A percentile compares a stretch with the other conserved stretches of the same genome.
Evolutionary conservation across 2,113 vertebrate species (phyloP).

Genomic region (Ameiurus melas): DNA sequence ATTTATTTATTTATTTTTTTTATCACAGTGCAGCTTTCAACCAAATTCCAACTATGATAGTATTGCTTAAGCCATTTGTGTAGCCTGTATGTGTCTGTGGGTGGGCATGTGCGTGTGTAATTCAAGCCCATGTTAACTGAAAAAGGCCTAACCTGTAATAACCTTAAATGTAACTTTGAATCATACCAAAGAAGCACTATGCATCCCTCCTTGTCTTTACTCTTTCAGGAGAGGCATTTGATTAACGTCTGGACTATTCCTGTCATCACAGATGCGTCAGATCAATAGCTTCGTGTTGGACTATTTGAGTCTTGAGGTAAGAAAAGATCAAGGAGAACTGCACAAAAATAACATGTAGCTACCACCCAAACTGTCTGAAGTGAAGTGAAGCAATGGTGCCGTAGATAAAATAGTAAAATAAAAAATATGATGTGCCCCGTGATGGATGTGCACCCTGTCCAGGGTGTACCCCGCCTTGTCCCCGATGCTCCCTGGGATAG

Average conservation of each 20-base stretch:
- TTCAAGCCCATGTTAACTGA: not conserved
- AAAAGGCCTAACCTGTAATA: not conserved
- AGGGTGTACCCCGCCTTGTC: too few relatives aligned
- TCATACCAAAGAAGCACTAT: not conserved
- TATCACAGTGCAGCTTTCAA: not conserved
- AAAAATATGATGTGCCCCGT: too few relatives aligned
- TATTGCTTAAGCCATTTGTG: not conserved
- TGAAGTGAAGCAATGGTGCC: not conserved
- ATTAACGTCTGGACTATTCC: not conserved
- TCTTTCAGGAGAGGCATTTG: not conserved
- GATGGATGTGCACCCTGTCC: too few relatives aligned
- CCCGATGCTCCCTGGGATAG: too few relatives aligned
- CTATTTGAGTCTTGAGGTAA: not conserved
- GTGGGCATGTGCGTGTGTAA: not conserved
- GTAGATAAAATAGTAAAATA: not conserved
- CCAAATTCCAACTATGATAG: too few relatives aligned
- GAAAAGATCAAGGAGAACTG: not conserved
- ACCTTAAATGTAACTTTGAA: constrained; percentile 8
- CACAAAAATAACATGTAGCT: not conserved
- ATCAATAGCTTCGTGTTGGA: not conserved
- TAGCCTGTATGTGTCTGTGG: not conserved
- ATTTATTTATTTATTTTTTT: not conserved
- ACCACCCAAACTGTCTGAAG: not conserved
- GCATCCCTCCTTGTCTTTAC: not conserved
- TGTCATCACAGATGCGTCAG: too few relatives aligned